Evolutionary conservation across 92 coral and sea anemone genomes (phyloP).

Genomic region (Phenganax marumi): DNA sequence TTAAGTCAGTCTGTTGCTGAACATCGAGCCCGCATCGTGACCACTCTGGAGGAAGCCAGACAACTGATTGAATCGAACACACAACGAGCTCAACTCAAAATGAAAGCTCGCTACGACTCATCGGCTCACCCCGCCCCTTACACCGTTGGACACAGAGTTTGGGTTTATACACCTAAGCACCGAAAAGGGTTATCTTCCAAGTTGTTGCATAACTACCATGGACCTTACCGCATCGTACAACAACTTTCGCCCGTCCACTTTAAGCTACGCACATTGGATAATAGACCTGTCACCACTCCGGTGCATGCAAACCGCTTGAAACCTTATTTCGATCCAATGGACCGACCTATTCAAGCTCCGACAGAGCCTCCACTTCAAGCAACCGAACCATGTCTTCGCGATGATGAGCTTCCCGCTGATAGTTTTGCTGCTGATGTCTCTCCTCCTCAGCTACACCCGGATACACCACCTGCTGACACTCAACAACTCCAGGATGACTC

Average conservation of each 20-base stretch:
- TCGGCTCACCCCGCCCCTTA: background rate
- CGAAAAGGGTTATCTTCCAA: slow-evolving; percentile 47
- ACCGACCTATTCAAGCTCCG: slow-evolving; percentile 53
- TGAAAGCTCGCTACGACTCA: slow-evolving; percentile 40
- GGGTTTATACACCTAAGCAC: background rate
- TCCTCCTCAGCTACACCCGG: background rate
- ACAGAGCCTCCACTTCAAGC: background rate
- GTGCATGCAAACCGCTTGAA: slow-evolving; percentile 59
- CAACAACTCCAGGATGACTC: background rate
- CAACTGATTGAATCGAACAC: background rate
- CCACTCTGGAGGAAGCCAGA: slow-evolving; percentile 32
- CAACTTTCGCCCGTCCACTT: slow-evolving; percentile 41
- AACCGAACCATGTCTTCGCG: slow-evolving; percentile 25
- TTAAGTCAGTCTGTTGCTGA: slow-evolving; percentile 38
- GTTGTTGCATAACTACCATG: slow-evolving; percentile 54
- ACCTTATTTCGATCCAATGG: slow-evolving; percentile 52
- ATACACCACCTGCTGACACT: background rate
- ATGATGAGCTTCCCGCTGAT: slow-evolving; percentile 21
- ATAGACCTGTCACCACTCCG: slow-evolving; percentile 46
- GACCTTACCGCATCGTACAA: slow-evolving; percentile 47
- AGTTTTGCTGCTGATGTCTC: slow-evolving; percentile 19
- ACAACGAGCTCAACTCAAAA: no score
- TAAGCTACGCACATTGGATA: slow-evolving; percentile 52
- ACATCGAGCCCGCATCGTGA: slow-evolving; percentile 46
- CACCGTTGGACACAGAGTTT: background rate